Evolutionary conservation across 2,113 vertebrate genomes (phyloP), one percentile per base, ranked within the genome.

Genomic region (Numida meleagris): DNA sequence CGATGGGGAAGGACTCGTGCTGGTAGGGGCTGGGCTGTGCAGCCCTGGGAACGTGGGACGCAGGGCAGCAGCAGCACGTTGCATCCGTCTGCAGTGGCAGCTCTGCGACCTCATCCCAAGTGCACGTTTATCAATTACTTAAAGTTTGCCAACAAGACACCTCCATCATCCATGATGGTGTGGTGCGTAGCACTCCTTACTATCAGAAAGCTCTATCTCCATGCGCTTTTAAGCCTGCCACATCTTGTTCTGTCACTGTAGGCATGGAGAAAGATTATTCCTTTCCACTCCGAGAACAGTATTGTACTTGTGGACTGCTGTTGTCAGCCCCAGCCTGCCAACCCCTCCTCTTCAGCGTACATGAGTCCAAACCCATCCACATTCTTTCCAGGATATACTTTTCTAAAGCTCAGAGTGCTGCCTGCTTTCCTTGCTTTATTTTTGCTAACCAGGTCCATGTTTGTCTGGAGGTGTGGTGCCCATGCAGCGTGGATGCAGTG

Each of bases 1-100:
- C 5, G 43, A 1, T 5, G 3, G 4, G 74, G 50, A 4, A 0
- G 0, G 65, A 16, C 29, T 11, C 0, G 13, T 42, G 75, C 67
- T 6, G 2, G 10, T n/a, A 19, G 55, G 53, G 31, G 55, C 31
- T 33, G 55, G 31, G 55, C 51, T 55, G 55, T 33, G 55, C 19
- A 6, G 55, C 29, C 31, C 55, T 23, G 48, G 48, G 48, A 24
- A 9, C 10, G 20, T 29, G 51, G 25, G 51, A 53, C 25, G 15
- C 50, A 29, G 25, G 50, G 50, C 4, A 33, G 31, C 31, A 20
- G 31, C 55, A 57, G 18, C 4, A 10, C 10, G 6, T 19, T 19
- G 31, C 18, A 12, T 57, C 18, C 18, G 33, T 33, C 36, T 15
- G 38, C 0, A 0, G 19, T 2, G 71, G 4, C 53, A 21, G 53